These are phyloP conservation scores for Tokudaia tokunoshimensis DNA, from an alignment of 2,797 vertebrate genomes.

Conservation along the genomic window DNA sequence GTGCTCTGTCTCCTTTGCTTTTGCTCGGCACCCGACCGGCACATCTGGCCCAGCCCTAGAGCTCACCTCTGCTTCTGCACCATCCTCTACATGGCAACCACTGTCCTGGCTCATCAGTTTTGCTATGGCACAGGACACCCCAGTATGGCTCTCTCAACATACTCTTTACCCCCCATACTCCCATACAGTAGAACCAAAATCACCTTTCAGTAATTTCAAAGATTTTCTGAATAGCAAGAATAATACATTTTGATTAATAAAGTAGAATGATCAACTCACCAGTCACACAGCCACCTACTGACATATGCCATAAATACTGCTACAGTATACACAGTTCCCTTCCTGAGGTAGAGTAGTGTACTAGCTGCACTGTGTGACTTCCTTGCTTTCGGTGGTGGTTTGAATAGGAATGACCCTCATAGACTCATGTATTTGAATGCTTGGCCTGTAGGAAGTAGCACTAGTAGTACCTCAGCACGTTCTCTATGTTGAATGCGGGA, in stretches of 20 bases:
- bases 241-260: neutral
- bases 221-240: neutral
- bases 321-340: neutral
- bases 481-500: accelerated
- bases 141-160: neutral
- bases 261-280: neutral
- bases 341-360: neutral
- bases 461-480: neutral
- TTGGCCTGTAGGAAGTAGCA: neutral
- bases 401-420: neutral
- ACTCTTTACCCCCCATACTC: neutral
- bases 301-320: neutral
- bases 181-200: neutral
- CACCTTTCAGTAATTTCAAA: neutral
- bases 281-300: neutral
- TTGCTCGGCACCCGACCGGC: neutral
- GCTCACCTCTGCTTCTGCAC: neutral
- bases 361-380: neutral
- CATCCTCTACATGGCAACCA: neutral
- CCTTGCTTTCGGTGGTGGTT: neutral
- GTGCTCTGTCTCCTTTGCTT: neutral
- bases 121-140: neutral
- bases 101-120: neutral
- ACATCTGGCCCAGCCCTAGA: neutral
- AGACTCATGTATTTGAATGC: neutral